Percentiles rank a stretch among this genome's conserved stretches.
phyloP scores from a whole-genome alignment of 2,113 vertebrate species.

The Megalops atlanticus region DNA sequence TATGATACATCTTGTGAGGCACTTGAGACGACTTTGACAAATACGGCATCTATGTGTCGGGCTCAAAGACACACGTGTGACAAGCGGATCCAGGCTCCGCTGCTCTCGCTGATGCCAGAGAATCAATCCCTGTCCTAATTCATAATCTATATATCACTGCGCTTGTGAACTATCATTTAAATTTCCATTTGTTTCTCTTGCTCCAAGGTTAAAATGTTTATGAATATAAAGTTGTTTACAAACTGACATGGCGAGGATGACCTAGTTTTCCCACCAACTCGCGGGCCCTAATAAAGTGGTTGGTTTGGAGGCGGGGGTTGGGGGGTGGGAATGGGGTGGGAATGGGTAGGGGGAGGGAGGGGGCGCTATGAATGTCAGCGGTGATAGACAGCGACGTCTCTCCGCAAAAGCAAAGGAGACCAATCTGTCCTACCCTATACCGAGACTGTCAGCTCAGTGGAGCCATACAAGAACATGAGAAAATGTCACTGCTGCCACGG shows the following conservation, averaged over 20 bases:
- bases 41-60: background rate
- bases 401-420: conserved; percentile 53
- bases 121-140: conserved; percentile 9
- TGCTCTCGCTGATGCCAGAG: background rate
- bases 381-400: conserved; percentile 35
- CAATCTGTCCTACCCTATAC: background rate
- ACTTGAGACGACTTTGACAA: conserved; percentile 10
- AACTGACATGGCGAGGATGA: conserved; percentile 26
- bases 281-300: background rate
- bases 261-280: conserved; percentile 22
- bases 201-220: conserved; percentile 39
- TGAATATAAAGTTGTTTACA: conserved; percentile 44
- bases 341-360: conserved; percentile 24
- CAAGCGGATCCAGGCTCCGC: background rate
- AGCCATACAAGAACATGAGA: background rate
- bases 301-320: background rate
- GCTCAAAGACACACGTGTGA: background rate
- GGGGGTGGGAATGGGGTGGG: background rate
- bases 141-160: conserved; percentile 3
- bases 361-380: conserved; percentile 55
- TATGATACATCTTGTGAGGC: background rate
- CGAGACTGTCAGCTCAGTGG: background rate
- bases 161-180: conserved; percentile 21
- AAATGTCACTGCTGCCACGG: background rate
- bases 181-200: conserved; percentile 28